Evolutionary conservation across 1,140 invertebrate genomes (phyloP).

Genomic region (Anastrepha ludens): DNA sequence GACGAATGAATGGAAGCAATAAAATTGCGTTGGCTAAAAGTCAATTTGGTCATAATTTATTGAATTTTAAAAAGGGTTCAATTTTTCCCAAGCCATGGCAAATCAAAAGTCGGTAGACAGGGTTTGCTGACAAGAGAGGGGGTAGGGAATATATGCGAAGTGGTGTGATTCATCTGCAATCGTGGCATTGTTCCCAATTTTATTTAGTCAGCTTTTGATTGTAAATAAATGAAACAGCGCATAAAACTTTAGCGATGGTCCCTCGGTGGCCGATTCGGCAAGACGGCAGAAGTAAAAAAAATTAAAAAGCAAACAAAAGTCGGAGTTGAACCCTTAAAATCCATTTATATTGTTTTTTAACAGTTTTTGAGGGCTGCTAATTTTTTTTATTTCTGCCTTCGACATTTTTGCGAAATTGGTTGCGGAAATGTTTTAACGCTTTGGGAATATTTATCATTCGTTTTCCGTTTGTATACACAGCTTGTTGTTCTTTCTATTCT

Average conservation of each 20-base stretch:
- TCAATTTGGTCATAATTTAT: slow-evolving; percentile 60
- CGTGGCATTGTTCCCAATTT: slow-evolving; percentile 35
- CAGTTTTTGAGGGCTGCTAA: neutral
- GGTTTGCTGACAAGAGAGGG: neutral
- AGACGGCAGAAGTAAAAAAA: neutral
- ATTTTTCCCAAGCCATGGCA: slow-evolving; percentile 44
- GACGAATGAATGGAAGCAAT: slow-evolving; percentile 24
- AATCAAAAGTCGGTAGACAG: slow-evolving; percentile 31
- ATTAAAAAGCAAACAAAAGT: neutral
- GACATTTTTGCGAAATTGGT: slow-evolving; percentile 53
- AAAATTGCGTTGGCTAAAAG: slow-evolving; percentile 57
- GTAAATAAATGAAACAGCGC: slow-evolving; percentile 57
- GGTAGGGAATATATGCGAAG: neutral
- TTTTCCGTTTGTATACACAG: neutral
- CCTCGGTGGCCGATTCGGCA: slow-evolving; percentile 23
- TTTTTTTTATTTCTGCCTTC: neutral
- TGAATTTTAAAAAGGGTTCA: slow-evolving; percentile 60
- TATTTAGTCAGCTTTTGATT: slow-evolving; percentile 58
- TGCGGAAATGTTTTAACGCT: slow-evolving; percentile 44
- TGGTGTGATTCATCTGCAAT: slow-evolving; percentile 4
- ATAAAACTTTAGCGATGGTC: slow-evolving; percentile 31
- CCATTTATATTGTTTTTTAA: neutral
- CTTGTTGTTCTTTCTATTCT: slow-evolving; percentile 27
- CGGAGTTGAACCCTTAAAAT: slow-evolving; percentile 35
- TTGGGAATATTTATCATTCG: slow-evolving; percentile 51